Base-by-base conservation (phyloP, 2,113 vertebrate species). In the Eubucco bourcierii region DNA sequence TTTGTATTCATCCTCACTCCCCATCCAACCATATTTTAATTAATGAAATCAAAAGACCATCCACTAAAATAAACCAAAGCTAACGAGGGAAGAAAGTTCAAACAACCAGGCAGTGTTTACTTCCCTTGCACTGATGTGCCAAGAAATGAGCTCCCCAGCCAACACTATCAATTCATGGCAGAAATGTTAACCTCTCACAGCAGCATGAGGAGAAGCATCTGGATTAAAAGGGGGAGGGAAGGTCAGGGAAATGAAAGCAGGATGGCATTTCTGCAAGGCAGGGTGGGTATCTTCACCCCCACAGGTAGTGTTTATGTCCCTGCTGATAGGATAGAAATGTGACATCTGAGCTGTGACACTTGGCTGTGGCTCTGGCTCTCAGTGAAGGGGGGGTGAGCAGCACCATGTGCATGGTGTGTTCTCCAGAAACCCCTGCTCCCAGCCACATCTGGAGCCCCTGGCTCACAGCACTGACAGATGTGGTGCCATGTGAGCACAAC, bases 61-160 rank as follows among this genome's bases (percentile, higher is more conserved):
- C 95, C 93, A 94, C 87, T 73, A 95, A 96, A 96, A 96, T 95
- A 95, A 96, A 94, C 93, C 85, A 93, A 66, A 81, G 73, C 94
- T 95, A 88, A 95, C 0, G 4, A 93, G 90, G 80, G 85, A 95
- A 93, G 85, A 90, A 93, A 94, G 87, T 96, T 93, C 93, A 96
- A 96, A 93, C 91, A 94, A 94, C 92, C 87, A 95, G 68, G 61
- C 83, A 47, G 53, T 88, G 89, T 93, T 94, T 95, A 53, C 73
- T 85, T 93, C 66, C 91, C 52, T 80, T 50, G 68, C 44, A 4
- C 39, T 75, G 65, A 78, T 74, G 58, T 86, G 93, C 89, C 93
- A 92, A 96, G 87, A 68, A 94, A 80, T 10, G 76, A 94, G 90
- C 61, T 59, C 80, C 76, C 20, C n/a, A 6, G 90, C 79, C 90